These are phyloP conservation scores for Ormyrus nitidulus DNA, from an alignment of 2,888 invertebrate genomes.

Conservation along the genomic window DNA sequence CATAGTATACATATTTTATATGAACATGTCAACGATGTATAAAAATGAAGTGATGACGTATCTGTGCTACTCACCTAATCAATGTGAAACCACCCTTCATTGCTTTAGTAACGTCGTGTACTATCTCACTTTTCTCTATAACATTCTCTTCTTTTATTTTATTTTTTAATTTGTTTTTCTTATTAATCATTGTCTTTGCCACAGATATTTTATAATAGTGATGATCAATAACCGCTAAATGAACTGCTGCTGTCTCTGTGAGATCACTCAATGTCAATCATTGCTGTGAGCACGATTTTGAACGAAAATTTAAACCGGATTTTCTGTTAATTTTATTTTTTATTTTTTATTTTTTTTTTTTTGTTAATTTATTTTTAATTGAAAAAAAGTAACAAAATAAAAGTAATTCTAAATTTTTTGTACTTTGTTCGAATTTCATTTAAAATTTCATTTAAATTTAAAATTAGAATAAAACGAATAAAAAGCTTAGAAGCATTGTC, in stretches of 20 bases:
- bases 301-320: conserved; percentile 9
- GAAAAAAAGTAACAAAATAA: too few species aligned
- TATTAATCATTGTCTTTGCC: conserved; percentile 25
- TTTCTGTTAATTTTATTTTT: conserved; percentile 21
- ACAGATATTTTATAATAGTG: conserved; percentile 23
- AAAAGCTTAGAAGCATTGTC: neutral
- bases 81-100: conserved; percentile 74
- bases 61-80: conserved; percentile 75
- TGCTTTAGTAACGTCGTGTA: conserved; percentile 73
- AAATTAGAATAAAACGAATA: neutral
- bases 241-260: conserved; percentile 45
- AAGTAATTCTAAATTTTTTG: neutral
- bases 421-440: neutral
- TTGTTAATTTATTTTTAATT: neutral
- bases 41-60: conserved; percentile 65
- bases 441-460: neutral
- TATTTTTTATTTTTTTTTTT: neutral
- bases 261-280: conserved; percentile 52
- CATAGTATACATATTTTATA: conserved; percentile 58
- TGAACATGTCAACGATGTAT: conserved; percentile 61
- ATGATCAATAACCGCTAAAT: conserved; percentile 38
- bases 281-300: conserved; percentile 51
- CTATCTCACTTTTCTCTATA: conserved; percentile 64
- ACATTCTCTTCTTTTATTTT: conserved; percentile 17
- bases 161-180: conserved; percentile 23